Evolutionary conservation across 2,113 vertebrate genomes (phyloP), one percentile per base, ranked within the genome.

Genomic region (Anser brachyrhynchus): DNA sequence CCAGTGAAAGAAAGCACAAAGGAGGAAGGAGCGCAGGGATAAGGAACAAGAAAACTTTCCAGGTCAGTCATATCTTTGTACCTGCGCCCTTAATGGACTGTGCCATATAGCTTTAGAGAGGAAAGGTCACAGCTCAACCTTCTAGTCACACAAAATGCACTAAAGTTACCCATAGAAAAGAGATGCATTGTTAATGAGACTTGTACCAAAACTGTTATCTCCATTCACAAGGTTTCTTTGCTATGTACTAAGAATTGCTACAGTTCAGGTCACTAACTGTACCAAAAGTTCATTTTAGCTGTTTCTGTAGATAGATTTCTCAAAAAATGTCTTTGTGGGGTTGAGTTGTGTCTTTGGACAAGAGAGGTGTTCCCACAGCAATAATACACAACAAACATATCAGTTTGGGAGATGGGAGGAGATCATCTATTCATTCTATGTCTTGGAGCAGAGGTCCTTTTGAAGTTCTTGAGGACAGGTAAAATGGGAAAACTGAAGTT

Each of bases 331-430:
- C 8, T 78, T 66, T 67, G 21, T 51, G 3, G 8, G 80, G n/a
- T 35, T 76, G 59, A 77, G 1, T 22, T 14, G 17, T 37, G 16
- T 29, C 25, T 62, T 31, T 44, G 52, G 8, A 7, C 15, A 2
- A 61, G 73, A 69, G 4, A 69, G 65, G 55, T 20, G 20, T 70
- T 77, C 55, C 13, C 37, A 44, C 16, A 57, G 35, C 13, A 26
- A 12, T 49, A 17, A 64, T 17, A 71, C 9, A 39, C 11, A 13
- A 44, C 0, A 82, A 51, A 57, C 1, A 0, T 21, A 61, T 5
- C 31, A 46, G 11, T 84, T 1, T 31, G 8, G 28, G 43, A 76
- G 29, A 84, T 8, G 26, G 4, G 7, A 70, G 13, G 14, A 65
- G 31, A 77, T 55, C 2, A 35, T 29, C 3, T 58, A 20, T n/a